Conservation (phyloP, 2,888 invertebrate genomes). For the Fabriciana adippe region DNA sequence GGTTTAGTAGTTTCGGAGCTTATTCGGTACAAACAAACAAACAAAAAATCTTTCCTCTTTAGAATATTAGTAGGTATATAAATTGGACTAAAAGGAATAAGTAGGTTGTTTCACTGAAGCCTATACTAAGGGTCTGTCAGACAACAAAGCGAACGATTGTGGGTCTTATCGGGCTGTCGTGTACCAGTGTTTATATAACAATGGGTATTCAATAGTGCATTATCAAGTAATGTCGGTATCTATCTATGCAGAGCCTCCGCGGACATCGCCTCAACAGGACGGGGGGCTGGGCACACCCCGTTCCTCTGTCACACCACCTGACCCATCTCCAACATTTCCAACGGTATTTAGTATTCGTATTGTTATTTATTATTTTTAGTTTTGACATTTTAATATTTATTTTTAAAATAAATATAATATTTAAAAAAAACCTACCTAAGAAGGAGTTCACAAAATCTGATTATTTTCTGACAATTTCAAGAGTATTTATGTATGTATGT, state of each 20-base stretch:
- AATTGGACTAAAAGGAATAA: background rate
- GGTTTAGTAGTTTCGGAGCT: no score
- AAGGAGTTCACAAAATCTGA: no score
- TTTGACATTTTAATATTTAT: background rate
- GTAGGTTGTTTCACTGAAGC: background rate
- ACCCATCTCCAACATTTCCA: constrained; percentile 77
- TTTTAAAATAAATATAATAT: no score
- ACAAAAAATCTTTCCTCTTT: no score
- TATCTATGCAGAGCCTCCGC: constrained; percentile 86
- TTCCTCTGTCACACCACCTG: constrained; percentile 71
- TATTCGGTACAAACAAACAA: no score
- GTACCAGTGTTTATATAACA: constrained; percentile 13
- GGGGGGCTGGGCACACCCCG: constrained; percentile 79
- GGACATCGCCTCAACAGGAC: constrained; percentile 90
- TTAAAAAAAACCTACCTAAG: no score
- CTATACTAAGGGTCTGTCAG: background rate
- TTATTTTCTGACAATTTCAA: no score
- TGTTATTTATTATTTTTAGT: background rate
- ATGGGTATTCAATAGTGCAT: constrained; percentile 32
- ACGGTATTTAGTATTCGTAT: constrained; percentile 58
- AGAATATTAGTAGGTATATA: background rate
- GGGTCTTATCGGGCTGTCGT: constrained; percentile 25
- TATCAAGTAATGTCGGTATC: constrained; percentile 47
- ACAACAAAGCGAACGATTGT: constrained; percentile 8
- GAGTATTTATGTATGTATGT: no score